Evolutionary conservation across 2,113 vertebrate genomes (phyloP).

Genomic region (Clarias macrocephalus): DNA sequence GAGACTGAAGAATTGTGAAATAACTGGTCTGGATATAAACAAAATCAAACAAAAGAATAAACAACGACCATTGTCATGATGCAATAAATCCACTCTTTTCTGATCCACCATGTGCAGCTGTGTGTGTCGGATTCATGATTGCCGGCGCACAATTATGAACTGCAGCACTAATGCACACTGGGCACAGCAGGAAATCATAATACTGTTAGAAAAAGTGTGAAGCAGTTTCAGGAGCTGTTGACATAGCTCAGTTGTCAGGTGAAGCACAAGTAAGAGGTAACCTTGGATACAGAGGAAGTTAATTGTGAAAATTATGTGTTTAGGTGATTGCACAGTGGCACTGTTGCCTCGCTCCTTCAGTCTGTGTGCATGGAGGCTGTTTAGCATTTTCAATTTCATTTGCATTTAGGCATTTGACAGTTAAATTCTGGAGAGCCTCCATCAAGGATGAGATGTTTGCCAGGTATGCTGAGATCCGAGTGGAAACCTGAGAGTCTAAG

Average conservation of each 20-base stretch:
- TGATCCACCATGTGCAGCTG: background rate
- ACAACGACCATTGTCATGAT: background rate
- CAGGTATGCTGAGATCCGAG: too few species aligned
- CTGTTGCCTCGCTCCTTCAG: too few species aligned
- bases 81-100: background rate
- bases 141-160: background rate
- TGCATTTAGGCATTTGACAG: too few species aligned
- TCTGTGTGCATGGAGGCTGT: too few species aligned
- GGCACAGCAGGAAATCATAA: background rate
- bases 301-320: background rate
- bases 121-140: background rate
- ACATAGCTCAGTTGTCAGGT: background rate
- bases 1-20: background rate
- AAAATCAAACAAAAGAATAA: background rate
- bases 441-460: too few species aligned
- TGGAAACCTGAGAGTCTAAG: too few species aligned
- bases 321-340: background rate
- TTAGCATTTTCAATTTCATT: too few species aligned
- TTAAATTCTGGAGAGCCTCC: too few species aligned
- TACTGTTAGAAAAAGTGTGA: background rate
- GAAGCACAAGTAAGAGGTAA: background rate
- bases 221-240: background rate
- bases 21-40: background rate
- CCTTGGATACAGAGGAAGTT: background rate
- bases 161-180: background rate